phyloP scores from a whole-genome alignment of 2,797 vertebrate species.

The Arnoldichthys spilopterus region DNA sequence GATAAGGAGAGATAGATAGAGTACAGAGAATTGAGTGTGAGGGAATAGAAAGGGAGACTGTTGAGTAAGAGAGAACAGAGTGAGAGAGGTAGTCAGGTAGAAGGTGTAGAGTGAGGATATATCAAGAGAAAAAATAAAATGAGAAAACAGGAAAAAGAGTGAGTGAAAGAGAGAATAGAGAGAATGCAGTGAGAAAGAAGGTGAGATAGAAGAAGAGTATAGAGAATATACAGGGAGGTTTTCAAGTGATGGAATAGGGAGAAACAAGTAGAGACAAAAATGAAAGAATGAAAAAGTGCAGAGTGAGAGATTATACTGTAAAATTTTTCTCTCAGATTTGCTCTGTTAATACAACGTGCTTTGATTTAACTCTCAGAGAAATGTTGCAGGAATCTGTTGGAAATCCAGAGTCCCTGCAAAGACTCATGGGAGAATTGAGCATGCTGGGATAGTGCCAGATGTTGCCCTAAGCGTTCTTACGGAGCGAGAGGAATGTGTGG shows the following conservation, averaged over 20 bases:
- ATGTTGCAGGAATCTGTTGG: slow-evolving; percentile 6
- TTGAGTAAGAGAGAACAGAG: not conserved
- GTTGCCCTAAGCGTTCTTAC: slow-evolving; percentile 47
- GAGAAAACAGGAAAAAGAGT: not conserved
- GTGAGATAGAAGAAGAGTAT: not conserved
- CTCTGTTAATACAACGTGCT: not conserved
- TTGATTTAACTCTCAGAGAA: slow-evolving; percentile 12
- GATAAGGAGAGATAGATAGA: not conserved
- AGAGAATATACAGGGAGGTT: not conserved
- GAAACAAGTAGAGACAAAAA: not conserved
- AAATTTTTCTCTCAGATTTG: not conserved
- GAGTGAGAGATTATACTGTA: not conserved
- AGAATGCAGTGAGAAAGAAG: not conserved
- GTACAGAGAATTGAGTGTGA: not conserved
- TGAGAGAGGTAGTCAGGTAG: not conserved
- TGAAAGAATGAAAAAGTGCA: not conserved
- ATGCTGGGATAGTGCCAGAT: slow-evolving; percentile 37
- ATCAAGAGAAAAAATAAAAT: not conserved
- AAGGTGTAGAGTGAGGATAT: not conserved
- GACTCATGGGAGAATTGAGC: slow-evolving; percentile 38
- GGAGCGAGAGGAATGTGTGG: slow-evolving; percentile 50
- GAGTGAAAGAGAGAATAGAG: not conserved
- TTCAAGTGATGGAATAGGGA: not conserved
- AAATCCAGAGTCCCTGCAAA: slow-evolving; percentile 19
- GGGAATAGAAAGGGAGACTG: not conserved